phyloP scores from a whole-genome alignment of 2,888 invertebrate genomes.

The Tachystola acroxantha region DNA sequence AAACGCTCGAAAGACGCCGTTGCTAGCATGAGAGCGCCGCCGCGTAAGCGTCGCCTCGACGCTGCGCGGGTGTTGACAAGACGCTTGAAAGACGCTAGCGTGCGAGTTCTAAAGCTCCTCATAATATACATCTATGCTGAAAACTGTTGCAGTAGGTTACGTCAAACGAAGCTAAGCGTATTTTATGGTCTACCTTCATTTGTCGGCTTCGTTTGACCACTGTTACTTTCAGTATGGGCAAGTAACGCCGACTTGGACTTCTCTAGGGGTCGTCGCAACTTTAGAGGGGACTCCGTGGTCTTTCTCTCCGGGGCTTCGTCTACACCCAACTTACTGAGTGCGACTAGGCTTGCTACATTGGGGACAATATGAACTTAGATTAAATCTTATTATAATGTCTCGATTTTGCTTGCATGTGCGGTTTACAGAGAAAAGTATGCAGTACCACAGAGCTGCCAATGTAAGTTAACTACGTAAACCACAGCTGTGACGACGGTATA shows the following conservation, averaged over 20 bases:
- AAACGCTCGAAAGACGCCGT: too few species aligned
- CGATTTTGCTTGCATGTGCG: too few species aligned
- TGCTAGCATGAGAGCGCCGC: too few species aligned
- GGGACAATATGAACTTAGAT: slow-evolving; percentile 30
- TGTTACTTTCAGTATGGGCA: slow-evolving; percentile 68
- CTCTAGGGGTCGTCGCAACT: slow-evolving; percentile 64
- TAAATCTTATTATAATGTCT: slow-evolving; percentile 23
- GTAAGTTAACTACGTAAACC: too few species aligned
- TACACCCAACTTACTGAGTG: slow-evolving; percentile 75
- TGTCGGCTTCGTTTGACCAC: slow-evolving; percentile 67
- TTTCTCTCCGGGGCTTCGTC: slow-evolving; percentile 69
- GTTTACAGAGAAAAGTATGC: too few species aligned
- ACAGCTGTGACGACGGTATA: too few species aligned
- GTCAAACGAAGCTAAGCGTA: slow-evolving; percentile 72
- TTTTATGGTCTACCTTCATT: slow-evolving; percentile 65
- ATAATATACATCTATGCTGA: too few species aligned
- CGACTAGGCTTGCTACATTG: slow-evolving; percentile 72
- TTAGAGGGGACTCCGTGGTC: slow-evolving; percentile 64
- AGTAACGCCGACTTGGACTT: slow-evolving; percentile 74
- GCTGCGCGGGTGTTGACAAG: too few species aligned
- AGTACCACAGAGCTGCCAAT: too few species aligned
- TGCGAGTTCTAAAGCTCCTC: too few species aligned
- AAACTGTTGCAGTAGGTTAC: slow-evolving; percentile 60
- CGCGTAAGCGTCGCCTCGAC: too few species aligned
- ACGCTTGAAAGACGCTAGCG: too few species aligned